Evolutionary conservation across 1,140 invertebrate species (phyloP).

Genomic region (Drosophila sp.): DNA sequence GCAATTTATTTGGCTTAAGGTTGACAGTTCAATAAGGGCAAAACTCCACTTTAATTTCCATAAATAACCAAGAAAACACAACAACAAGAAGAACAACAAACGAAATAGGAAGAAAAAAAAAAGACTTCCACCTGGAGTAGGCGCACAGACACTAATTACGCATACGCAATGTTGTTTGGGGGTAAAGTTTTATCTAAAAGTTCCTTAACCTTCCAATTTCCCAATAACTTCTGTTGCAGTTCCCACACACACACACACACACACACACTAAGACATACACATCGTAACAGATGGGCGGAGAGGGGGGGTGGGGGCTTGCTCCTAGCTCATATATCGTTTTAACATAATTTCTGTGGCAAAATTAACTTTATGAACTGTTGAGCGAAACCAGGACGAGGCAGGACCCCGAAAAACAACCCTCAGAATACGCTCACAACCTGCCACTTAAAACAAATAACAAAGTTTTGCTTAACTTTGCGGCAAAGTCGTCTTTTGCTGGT

Average conservation of each 20-base stretch:
- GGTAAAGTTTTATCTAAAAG: conserved; percentile 59
- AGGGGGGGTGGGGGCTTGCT: conserved; percentile 17
- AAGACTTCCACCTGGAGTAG: conserved; percentile 62
- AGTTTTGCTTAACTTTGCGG: conserved; percentile 80
- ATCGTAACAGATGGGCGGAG: background rate
- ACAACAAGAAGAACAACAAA: background rate
- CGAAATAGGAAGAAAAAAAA: conserved; percentile 32
- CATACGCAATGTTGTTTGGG: conserved; percentile 65
- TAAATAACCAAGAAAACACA: conserved; percentile 58
- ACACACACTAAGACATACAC: conserved; percentile 24
- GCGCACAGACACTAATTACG: conserved; percentile 68
- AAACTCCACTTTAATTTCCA: conserved; percentile 70
- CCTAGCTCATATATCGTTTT: conserved; percentile 78
- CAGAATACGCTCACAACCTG: conserved; percentile 67
- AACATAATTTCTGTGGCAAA: conserved; percentile 82
- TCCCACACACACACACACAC: conserved; percentile 44
- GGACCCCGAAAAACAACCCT: conserved; percentile 36
- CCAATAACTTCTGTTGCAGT: conserved; percentile 78
- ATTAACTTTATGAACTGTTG: conserved; percentile 83
- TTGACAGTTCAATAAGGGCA: conserved; percentile 77
- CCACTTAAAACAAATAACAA: conserved; percentile 82
- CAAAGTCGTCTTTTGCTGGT: conserved; percentile 48
- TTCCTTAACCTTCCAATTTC: conserved; percentile 71
- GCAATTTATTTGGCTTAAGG: conserved; percentile 79
- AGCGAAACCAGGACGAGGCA: conserved; percentile 57